phyloP scores from a whole-genome alignment of 2,888 invertebrate species.

The Drosophila prostipennis region DNA sequence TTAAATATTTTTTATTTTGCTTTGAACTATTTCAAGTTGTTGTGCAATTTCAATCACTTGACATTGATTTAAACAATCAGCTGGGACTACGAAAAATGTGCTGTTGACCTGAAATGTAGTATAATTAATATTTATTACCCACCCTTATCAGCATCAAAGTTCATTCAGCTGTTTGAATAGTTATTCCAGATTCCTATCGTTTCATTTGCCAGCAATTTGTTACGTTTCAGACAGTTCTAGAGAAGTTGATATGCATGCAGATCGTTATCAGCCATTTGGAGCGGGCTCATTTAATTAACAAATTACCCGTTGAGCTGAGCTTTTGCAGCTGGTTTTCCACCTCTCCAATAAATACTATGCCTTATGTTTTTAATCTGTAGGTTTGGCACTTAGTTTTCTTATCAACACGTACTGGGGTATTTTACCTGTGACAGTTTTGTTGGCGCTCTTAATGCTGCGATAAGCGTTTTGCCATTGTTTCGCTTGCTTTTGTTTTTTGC shows the following conservation, averaged over 20 bases:
- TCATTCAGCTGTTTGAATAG: constrained; percentile 46
- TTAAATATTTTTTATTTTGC: too few species aligned
- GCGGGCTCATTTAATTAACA: constrained; percentile 43
- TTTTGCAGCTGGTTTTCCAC: constrained; percentile 18
- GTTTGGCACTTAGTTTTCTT: constrained; percentile 33
- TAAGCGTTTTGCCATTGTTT: constrained; percentile 54
- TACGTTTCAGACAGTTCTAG: constrained; percentile 24
- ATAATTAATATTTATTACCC: constrained; percentile 31
- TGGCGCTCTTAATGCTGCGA: constrained; percentile 47
- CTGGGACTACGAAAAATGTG: constrained; percentile 3
- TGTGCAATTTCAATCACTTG: constrained; percentile 14
- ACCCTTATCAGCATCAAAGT: constrained; percentile 47
- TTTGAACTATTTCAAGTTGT: neutral
- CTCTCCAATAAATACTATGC: constrained; percentile 13
- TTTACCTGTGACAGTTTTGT: constrained; percentile 19
- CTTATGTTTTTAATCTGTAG: constrained; percentile 12
- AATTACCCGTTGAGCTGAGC: constrained; percentile 29
- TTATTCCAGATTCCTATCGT: constrained; percentile 26
- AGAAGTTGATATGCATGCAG: constrained; percentile 32
- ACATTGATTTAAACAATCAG: constrained; percentile 10
- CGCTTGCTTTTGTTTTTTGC: constrained; percentile 26
- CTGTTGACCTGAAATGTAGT: constrained; percentile 12
- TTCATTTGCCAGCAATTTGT: constrained; percentile 28
- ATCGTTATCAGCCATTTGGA: constrained; percentile 28
- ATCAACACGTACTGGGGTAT: constrained; percentile 26